Evolutionary conservation across 2,888 invertebrate species (phyloP), one percentile per base, ranked within the genome.

Genomic region (Exephanes ischioxanthus): DNA sequence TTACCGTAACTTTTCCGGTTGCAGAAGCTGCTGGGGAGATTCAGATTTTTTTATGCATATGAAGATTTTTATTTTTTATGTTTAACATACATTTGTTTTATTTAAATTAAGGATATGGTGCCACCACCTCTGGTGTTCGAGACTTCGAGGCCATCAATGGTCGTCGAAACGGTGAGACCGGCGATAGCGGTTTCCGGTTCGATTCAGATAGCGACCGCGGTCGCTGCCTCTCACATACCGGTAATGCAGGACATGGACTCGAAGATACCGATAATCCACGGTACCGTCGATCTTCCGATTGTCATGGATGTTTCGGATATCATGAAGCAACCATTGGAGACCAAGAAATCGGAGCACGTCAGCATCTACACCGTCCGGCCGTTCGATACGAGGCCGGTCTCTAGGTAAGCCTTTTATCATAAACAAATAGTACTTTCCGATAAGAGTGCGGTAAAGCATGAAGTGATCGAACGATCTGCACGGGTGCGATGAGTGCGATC

Each of bases 231-330:
- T n/a, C 93, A 92, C 82, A 92, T 93, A 80, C 93, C 94, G 6
- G 92, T 93, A 1, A 89, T 92, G 11, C 93, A 94, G 55, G 93
- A 94, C 30, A 89, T 91, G 7, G 94, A 94, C 80, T 93, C 94
- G 0, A 94, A 92, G 81, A 93, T 94, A 75, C 94, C 94, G 6
- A 93, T 94, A 71, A 91, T 94, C 71, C 94, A 94, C 78, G 94
- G 94, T 2, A 94, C 93, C 7, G 93, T 94, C 9, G 94, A 94
- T 85, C 90, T 94, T 16, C 94, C 94, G 3, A 90, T 93, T 6
- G 90, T 94, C 4, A 88, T 94, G 63, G 92, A 93, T 66, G 91
- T 93, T n/a, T 92, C 93, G 0, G 91, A 91, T 0, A 91, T 93
- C 19, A 88, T 91, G 48, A 90, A 91, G 79, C 72, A 86, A 71